A percentile compares a stretch with the other conserved stretches of the same genome.
phyloP scores from a whole-genome alignment of 2,797 vertebrate genomes.

The Sebastes oblongus region DNA sequence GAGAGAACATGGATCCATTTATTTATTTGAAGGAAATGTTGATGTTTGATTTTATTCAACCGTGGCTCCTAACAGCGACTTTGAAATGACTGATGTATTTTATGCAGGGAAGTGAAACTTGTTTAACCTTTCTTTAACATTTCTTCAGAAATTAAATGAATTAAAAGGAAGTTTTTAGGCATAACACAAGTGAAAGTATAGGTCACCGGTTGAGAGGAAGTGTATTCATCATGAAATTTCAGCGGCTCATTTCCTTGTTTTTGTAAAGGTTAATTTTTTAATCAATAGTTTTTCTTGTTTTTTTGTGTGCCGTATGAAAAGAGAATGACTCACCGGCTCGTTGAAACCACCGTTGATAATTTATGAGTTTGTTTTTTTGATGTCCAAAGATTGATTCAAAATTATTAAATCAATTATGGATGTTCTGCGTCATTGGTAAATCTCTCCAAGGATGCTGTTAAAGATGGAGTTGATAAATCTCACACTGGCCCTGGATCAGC shows the following conservation, averaged over 20 bases:
- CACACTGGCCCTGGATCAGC: not conserved
- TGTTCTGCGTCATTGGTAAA: not conserved
- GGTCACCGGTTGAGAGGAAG: not conserved
- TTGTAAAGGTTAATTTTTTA: not conserved
- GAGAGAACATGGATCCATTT: not conserved
- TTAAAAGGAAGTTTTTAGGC: not conserved
- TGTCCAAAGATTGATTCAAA: conserved; percentile 5
- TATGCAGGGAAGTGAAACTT: not conserved
- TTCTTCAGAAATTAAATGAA: not conserved
- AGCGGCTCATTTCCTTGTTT: not conserved
- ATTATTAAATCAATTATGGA: conserved; percentile 17
- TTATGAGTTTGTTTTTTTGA: conserved; percentile 1
- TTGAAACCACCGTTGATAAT: not conserved
- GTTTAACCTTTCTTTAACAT: no score
- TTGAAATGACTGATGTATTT: not conserved
- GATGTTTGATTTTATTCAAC: not conserved
- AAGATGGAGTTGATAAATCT: not conserved
- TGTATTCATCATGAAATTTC: not conserved
- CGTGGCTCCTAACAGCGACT: not conserved
- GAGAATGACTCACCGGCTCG: not conserved
- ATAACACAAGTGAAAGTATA: not conserved
- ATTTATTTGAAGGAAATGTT: not conserved
- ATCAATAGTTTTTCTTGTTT: not conserved
- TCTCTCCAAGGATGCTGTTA: not conserved
- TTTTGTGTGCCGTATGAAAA: not conserved